Evolutionary conservation across 1,140 invertebrate species (phyloP).

Genomic region (Drosophila athabasca): DNA sequence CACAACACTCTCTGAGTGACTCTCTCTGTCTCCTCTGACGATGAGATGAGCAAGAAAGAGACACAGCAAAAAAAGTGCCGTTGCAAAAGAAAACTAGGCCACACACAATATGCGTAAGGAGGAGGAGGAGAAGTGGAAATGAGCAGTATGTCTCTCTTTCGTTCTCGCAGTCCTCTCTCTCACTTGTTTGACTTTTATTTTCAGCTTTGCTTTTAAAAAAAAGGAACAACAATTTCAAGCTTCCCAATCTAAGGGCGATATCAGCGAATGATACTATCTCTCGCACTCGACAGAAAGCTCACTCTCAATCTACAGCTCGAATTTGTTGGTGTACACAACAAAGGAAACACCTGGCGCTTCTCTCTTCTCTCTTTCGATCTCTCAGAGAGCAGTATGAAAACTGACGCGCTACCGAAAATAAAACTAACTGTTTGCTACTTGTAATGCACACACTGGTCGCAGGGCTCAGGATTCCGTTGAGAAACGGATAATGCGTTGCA

Average conservation of each 20-base stretch:
- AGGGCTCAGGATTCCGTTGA: constrained; percentile 34
- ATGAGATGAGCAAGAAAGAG: not conserved
- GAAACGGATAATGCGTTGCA: constrained; percentile 9
- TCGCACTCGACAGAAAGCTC: constrained; percentile 16
- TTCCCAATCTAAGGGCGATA: constrained; percentile 49
- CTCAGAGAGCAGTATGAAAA: not conserved
- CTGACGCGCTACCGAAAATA: constrained; percentile 77
- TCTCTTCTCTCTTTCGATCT: constrained; percentile 34
- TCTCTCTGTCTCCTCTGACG: not conserved
- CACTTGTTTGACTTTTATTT: constrained; percentile 68
- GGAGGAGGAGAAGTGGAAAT: constrained; percentile 46
- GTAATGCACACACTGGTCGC: constrained; percentile 80
- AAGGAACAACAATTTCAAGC: constrained; percentile 58
- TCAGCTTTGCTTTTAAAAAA: constrained; percentile 41
- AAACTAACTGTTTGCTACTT: constrained; percentile 83
- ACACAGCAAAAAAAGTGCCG: constrained; percentile 17
- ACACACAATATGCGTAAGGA: not conserved
- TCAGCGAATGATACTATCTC: constrained; percentile 54
- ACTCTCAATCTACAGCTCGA: constrained; percentile 78
- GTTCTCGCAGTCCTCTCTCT: constrained; percentile 37
- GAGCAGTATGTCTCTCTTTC: constrained; percentile 31
- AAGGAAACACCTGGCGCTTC: constrained; percentile 60
- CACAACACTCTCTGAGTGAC: constrained; percentile 20
- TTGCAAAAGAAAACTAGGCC: constrained; percentile 46
- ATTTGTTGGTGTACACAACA: constrained; percentile 36